Base-by-base conservation (phyloP, 2,113 vertebrate genomes). In the Tinamus guttatus region DNA sequence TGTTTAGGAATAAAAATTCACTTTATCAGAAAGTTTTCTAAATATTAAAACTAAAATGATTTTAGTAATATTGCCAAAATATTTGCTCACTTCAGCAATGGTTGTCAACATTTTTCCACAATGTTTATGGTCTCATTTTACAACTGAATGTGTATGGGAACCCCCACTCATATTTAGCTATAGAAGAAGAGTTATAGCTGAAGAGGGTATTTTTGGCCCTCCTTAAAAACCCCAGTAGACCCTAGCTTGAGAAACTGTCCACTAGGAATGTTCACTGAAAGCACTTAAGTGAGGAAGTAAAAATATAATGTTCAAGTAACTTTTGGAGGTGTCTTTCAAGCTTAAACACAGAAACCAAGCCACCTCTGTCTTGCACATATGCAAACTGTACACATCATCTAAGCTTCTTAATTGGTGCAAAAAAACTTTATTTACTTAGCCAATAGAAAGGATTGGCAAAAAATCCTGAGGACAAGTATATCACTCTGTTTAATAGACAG, bases 401-500 rank as follows among this genome's bases (percentile, higher is more conserved):
- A 88, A 81, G 38, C 28, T 18, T 41, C 85, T 71, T 59, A 94
- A 64, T 32, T 90, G 51, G 13, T 77, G 38, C 70, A 65, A 75
- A 87, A 87, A 41, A 45, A 11, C 32, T 76, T 63, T 30, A 59
- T 64, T 86, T 67, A 5, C 45, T 76, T 59, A 87, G 41, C 71
- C 20, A 75, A 49, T 64, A 85, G 63, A 75, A 81, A 77, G 56
- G 8, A 78, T 32, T 91, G 70, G 83, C 90, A 78, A 65, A 92
- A 30, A 13, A 58, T 34, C 11, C 75, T 1, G 5, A 85, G 59
- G 52, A 68, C 11, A 38, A 62, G 76, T 90, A 92, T 84, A 85
- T 81, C 52, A 0, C 70, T 83, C 70, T 89, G 43, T 60, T 92
- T 95, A 92, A 78, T 36, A 90, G 94, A 90, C 92, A 97, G 92